A percentile compares a stretch with the other conserved stretches of the same genome.
Conservation (phyloP, 2,888 invertebrate species). For the Sinhomidia bicolor region DNA sequence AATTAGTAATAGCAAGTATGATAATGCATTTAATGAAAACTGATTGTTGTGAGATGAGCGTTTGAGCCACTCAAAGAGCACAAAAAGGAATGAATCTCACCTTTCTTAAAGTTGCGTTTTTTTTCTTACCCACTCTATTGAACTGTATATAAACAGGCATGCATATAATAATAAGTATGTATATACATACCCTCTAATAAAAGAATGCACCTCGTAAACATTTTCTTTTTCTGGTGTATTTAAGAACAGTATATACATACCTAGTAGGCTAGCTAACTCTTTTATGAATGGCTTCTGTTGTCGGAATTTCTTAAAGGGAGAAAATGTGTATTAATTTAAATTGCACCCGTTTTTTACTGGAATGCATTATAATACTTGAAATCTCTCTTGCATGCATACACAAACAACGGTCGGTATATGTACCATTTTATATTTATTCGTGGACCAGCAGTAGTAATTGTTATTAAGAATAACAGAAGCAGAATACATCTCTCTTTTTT, state of each 20-base stretch:
- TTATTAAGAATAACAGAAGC: slow-evolving; percentile 27
- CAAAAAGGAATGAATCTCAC: not conserved
- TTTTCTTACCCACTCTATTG: too few relatives aligned
- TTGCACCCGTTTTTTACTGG: slow-evolving; percentile 29
- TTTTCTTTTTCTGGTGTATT: too few relatives aligned
- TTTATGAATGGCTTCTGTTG: slow-evolving; percentile 43
- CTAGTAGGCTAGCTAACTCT: not conserved
- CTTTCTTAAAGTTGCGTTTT: not conserved
- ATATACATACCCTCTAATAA: not conserved
- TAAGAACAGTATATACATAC: too few relatives aligned
- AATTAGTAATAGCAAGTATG: too few relatives aligned
- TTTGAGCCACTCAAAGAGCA: slow-evolving; percentile 18
- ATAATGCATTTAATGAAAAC: too few relatives aligned
- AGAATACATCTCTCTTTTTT: slow-evolving; percentile 5
- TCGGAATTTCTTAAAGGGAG: slow-evolving; percentile 13
- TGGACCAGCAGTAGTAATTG: not conserved
- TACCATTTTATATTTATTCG: not conserved
- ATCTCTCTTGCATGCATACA: slow-evolving; percentile 1
- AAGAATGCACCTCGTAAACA: not conserved
- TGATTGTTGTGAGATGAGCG: not conserved
- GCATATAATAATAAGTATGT: slow-evolving; percentile 4
- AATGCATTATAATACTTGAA: not conserved
- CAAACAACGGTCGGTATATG: not conserved
- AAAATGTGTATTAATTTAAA: slow-evolving; percentile 48
- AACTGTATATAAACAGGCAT: not conserved